phyloP scores from a whole-genome alignment of 1,140 invertebrate species.

The Maconellicoccus hirsutus region DNA sequence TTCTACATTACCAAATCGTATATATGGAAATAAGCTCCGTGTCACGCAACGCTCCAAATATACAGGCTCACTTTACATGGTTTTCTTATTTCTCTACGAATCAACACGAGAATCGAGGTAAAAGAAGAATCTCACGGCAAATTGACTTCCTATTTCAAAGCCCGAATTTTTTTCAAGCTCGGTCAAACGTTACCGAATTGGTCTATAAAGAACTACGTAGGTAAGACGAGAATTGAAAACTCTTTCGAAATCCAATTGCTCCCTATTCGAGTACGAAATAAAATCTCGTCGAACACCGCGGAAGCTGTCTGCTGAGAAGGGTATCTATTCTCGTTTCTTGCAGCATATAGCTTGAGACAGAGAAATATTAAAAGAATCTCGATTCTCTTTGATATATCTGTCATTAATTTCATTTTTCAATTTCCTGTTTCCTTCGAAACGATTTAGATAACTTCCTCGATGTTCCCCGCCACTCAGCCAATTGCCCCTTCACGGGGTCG shows the following conservation, averaged over 20 bases:
- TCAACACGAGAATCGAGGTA: not conserved
- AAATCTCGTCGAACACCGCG: not conserved
- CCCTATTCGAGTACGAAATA: too few species aligned
- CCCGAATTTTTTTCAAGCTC: not conserved
- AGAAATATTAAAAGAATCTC: conserved; percentile 5
- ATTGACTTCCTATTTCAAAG: not conserved
- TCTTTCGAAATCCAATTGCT: too few species aligned
- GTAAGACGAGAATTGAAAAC: not conserved
- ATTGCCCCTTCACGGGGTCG: too few species aligned
- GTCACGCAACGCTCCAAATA: not conserved
- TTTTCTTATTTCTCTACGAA: too few species aligned
- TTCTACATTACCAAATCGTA: too few species aligned
- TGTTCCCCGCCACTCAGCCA: not conserved
- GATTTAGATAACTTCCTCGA: not conserved
- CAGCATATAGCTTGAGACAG: not conserved
- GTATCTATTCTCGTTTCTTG: too few species aligned
- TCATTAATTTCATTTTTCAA: conserved; percentile 10
- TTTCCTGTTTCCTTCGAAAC: conserved; percentile 3
- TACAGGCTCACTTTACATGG: not conserved
- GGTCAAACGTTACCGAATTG: not conserved
- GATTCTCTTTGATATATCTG: conserved; percentile 9
- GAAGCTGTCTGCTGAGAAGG: not conserved
- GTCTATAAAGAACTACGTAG: not conserved
- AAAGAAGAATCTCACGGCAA: not conserved
- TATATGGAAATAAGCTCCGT: not conserved